Evolutionary conservation across 2,888 invertebrate species (phyloP), one percentile per base, ranked within the genome.

Genomic region (Caenorhabditis imperialis): DNA sequence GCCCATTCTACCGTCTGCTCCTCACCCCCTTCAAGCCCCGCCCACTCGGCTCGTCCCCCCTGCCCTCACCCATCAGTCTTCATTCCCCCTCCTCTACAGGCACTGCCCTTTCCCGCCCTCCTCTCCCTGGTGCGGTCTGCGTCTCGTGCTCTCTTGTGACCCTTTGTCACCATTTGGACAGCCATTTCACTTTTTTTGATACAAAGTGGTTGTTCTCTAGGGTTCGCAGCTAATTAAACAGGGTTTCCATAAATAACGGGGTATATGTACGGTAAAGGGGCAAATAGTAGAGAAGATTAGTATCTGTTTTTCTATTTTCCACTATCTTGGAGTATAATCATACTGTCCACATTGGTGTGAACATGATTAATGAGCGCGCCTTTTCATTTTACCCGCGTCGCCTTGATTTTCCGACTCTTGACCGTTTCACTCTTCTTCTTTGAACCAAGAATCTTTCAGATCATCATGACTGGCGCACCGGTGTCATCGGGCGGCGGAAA

Each of bases 301-400:
- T 55, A 65, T 65, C 65, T 55, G 35, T 44, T 53, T 45, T 45
- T 30, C 22, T 10, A 30, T 14, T 40, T 30, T 30, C 6, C 30
- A 35, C 37, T 35, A 51, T 62, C 40, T 67, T 51, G 16, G 69
- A 58, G 51, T 20, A 30, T 71, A 7, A 61, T 71, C 55, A 42
- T n/a, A n/a, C 40, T 45, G 45, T 33, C 37, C 53, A 22, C 25
- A 38, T 30, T 16, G 55, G 71, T 63, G 63, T 53, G 58, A 51
- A 72, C 62, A 72, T 72, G 63, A 72, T 72, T 72, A 63, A 72
- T 72, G 57, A 62, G 44, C 51, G 51, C 60, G 48, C 69, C 44
- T 55, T 5, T 48, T 16, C 25, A 20, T 27, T 20, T 33, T 42
- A 23, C 45, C 25, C 51, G 44, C 38, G 54, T 38, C 30, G 23